Evolutionary conservation across 2,797 vertebrate genomes (phyloP).

Genomic region (Sphenopsis melanotis): DNA sequence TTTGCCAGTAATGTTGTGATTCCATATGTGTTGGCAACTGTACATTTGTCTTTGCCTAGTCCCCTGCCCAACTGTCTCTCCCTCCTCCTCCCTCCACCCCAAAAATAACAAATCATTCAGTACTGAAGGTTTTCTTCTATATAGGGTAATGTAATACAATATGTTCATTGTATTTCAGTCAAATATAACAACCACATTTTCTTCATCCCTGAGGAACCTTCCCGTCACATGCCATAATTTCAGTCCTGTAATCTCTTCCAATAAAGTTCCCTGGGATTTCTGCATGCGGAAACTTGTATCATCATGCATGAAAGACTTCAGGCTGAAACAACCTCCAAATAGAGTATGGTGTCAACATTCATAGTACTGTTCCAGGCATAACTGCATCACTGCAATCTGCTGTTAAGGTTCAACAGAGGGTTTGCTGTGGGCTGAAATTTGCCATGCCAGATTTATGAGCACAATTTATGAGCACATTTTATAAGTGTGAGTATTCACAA

Average conservation of each 20-base stretch:
- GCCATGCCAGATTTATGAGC: not conserved
- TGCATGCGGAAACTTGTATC: not conserved
- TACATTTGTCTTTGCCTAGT: not conserved
- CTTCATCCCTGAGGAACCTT: not conserved
- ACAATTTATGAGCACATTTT: not conserved
- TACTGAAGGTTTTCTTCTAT: not conserved
- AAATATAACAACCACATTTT: not conserved
- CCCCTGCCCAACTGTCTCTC: not conserved
- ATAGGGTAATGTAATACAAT: not conserved
- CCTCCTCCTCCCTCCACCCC: not conserved
- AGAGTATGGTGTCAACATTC: not conserved
- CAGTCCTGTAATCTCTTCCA: not conserved
- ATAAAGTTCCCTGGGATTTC: not conserved
- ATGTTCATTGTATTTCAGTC: not conserved
- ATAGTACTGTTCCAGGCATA: not conserved
- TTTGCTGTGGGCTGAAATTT: not conserved
- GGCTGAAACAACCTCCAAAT: not conserved
- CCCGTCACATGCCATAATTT: not conserved
- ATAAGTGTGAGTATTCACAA: not conserved
- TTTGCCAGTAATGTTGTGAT: constrained; percentile 13
- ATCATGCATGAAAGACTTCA: not conserved
- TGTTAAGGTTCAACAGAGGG: not conserved
- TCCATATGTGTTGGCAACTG: constrained; percentile 14
- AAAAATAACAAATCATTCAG: constrained; percentile 6
- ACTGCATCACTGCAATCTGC: not conserved